A percentile compares a stretch with the other conserved stretches of the same genome.
These are phyloP conservation scores for Platycnemis pennipes DNA, from an alignment of 2,888 invertebrate species.

Conservation along the genomic window DNA sequence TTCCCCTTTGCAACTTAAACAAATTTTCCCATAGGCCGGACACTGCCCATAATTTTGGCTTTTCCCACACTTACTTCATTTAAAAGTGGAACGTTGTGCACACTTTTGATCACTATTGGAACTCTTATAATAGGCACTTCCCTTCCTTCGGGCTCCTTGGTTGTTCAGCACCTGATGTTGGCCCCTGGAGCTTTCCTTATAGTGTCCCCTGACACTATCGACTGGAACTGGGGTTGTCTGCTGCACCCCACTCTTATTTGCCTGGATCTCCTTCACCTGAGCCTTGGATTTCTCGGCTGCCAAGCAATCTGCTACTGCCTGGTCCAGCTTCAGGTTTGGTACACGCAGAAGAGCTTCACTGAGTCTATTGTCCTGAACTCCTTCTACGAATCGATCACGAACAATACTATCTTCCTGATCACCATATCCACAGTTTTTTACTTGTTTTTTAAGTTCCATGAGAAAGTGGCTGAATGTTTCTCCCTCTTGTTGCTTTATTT, in stretches of 20 bases:
- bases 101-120: neutral
- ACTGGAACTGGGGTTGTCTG: too few relatives aligned
- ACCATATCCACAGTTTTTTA: conserved; percentile 73
- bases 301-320: conserved; percentile 72
- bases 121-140: neutral
- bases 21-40: conserved; percentile 71
- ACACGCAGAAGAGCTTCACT: conserved; percentile 73
- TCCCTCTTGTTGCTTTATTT: conserved; percentile 73
- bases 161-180: neutral
- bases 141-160: neutral
- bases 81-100: neutral
- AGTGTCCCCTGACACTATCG: neutral
- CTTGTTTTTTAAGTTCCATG: conserved; percentile 73
- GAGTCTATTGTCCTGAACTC: conserved; percentile 72
- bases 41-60: conserved; percentile 44
- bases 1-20: conserved; percentile 67
- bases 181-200: neutral
- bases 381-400: conserved; percentile 74
- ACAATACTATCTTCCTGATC: conserved; percentile 73
- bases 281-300: conserved; percentile 72
- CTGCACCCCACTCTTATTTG: neutral
- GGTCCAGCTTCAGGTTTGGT: conserved; percentile 72
- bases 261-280: conserved; percentile 71
- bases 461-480: conserved; percentile 75
- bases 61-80: neutral